These are phyloP conservation scores for Catalaphyllia jardinei DNA, from an alignment of 64 coral and sea anemone genomes.

Conservation along the genomic window DNA sequence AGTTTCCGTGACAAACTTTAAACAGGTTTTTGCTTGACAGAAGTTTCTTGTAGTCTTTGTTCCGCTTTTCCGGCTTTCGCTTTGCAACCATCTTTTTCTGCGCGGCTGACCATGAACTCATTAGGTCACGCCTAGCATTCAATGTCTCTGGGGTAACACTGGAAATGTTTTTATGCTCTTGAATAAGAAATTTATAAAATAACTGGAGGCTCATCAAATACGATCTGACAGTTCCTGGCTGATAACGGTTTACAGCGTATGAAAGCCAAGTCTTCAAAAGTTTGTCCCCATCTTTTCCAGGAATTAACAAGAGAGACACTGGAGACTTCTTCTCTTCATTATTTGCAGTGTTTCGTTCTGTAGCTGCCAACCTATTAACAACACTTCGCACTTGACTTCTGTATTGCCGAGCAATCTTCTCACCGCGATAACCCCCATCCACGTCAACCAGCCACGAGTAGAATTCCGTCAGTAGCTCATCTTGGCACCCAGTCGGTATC, in stretches of 20 bases:
- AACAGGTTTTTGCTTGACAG: conserved; percentile 33
- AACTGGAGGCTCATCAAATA: too few species aligned
- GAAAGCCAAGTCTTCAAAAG: conserved; percentile 12
- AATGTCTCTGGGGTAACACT: background rate
- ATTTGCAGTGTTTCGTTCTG: background rate
- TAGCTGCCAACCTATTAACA: background rate
- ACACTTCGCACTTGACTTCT: conserved; percentile 32
- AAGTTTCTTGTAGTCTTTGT: conserved; percentile 36
- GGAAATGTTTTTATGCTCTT: conserved; percentile 9
- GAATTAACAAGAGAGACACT: background rate
- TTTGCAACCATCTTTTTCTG: conserved; percentile 37
- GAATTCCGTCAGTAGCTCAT: conserved; percentile 8
- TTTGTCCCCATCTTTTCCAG: conserved; percentile 10
- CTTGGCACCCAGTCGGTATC: conserved; percentile 9
- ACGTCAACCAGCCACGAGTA: conserved; percentile 44
- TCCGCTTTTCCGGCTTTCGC: conserved; percentile 20
- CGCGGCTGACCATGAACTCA: conserved; percentile 47
- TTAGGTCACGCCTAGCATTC: conserved; percentile 5
- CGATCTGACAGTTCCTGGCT: too few species aligned
- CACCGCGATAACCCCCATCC: conserved; percentile 31
- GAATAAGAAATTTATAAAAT: conserved; percentile 26
- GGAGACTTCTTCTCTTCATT: background rate
- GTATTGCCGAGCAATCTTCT: conserved; percentile 40
- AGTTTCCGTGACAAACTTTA: conserved; percentile 43
- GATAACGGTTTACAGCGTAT: background rate